Evolutionary conservation across 30 jellyfish, hydroid and myxozoan species (phyloP), one percentile per base, ranked within the genome.

Genomic region (Aurelia aurita): DNA sequence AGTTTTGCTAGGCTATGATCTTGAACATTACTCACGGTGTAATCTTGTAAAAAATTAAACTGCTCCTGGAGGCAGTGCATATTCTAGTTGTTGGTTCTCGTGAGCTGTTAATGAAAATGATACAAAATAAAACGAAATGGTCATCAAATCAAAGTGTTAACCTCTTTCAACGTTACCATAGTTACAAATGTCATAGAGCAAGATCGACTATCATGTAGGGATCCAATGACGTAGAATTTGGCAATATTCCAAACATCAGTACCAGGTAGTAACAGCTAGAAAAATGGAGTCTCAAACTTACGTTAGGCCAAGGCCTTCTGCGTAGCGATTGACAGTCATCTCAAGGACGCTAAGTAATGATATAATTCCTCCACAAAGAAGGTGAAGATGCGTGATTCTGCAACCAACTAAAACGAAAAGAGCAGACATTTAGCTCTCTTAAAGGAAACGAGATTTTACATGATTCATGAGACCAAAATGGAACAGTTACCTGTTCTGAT

Each of bases 311-410:
- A 87, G 93, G 9, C 80, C 90, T 21, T 87, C 93, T 21, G 95
- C 96, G 61, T 70, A 87, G 47, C 86, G 80, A 25, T 54, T 88
- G 20, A 93, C 97, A 66, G 82, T 68, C 72, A 79, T 8, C 63
- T 93, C 98, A 59, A 93, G 87, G 11, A 80, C 80, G 26, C 96
- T 82, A 18, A 93, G 87, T 25, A 93, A 57, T 3, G 97, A 69
- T 2, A 93, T 86, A n/a, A 93, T 93, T 81, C 98, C 96, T 12
- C 98, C 98, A 25, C 95, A 87, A 14, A 93, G 90, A 7, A 93
- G 96, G 71, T 93, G 97, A 7, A 93, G 77, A 21, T 79, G 76
- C 0, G 96, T 87, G 3, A 74, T 93, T 43, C 98, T 58, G 34
- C 92, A 72, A 12, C 98, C 98, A 66, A 93, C 98, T 91, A 49